phyloP scores from a whole-genome alignment of 2,888 invertebrate genomes.

The Amiota mariae region DNA sequence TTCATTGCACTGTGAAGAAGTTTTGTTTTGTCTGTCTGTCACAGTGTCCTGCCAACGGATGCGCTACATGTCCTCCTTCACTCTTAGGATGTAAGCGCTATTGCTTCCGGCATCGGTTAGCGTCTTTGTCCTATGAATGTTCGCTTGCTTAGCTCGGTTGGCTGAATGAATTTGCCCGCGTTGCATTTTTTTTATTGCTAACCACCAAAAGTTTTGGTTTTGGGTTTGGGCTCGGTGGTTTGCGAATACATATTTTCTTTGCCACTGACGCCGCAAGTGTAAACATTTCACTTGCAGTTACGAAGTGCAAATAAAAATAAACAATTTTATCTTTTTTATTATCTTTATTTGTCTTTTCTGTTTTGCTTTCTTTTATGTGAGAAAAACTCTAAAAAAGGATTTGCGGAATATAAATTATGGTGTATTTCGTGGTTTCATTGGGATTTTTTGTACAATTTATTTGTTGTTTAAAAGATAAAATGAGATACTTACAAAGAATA shows the following conservation, averaged over 20 bases:
- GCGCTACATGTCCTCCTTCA: constrained; percentile 19
- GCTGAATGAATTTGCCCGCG: neutral
- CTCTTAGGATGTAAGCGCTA: constrained; percentile 31
- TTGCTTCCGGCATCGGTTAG: constrained; percentile 32
- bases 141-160: neutral
- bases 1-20: constrained; percentile 62
- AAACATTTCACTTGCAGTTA: constrained; percentile 66
- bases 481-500: too few relatives aligned
- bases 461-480: too few relatives aligned
- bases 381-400: constrained; percentile 19
- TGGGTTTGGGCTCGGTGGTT: neutral
- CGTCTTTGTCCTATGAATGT: neutral
- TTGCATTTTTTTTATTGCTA: constrained; percentile 35
- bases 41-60: neutral
- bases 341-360: neutral
- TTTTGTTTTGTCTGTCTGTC: constrained; percentile 43
- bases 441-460: too few relatives aligned
- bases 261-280: constrained; percentile 48
- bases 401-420: neutral
- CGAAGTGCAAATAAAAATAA: constrained; percentile 44
- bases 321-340: constrained; percentile 22
- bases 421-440: neutral
- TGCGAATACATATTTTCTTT: constrained; percentile 36
- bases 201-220: constrained; percentile 40
- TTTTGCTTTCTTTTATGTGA: neutral